Conservation (phyloP, 2,888 invertebrate species). For the Cheilosia vernalis region DNA sequence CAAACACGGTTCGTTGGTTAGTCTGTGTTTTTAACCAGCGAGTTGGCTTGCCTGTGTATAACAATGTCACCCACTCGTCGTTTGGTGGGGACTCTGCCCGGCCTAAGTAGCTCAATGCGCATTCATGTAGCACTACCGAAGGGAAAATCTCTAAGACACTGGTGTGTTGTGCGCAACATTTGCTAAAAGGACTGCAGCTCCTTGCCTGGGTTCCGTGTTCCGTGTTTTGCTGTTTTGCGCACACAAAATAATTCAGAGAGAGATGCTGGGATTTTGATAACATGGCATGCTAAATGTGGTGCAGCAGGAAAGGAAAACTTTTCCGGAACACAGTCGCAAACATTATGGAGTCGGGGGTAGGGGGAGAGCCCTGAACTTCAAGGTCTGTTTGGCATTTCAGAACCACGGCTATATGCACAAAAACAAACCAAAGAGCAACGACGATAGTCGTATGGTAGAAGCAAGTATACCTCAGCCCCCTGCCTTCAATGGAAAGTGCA, state of each 20-base stretch:
- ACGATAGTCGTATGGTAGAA: conserved; percentile 3
- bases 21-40: neutral
- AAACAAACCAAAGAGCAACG: conserved; percentile 4
- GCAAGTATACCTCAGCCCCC: neutral
- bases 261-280: conserved; percentile 71
- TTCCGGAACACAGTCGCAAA: conserved; percentile 63
- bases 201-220: conserved; percentile 34
- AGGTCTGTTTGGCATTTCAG: conserved; percentile 72
- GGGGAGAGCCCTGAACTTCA: conserved; percentile 36
- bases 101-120: conserved; percentile 46
- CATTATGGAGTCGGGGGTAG: neutral
- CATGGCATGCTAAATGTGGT: conserved; percentile 67
- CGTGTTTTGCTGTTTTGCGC: conserved; percentile 40
- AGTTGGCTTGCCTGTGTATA: conserved; percentile 52
- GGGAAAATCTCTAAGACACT: conserved; percentile 13
- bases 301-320: conserved; percentile 49
- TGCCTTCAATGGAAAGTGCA: conserved; percentile 64
- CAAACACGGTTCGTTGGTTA: conserved; percentile 45
- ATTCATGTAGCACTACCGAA: conserved; percentile 59
- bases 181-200: conserved; percentile 52
- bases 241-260: conserved; percentile 67
- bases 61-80: conserved; percentile 74
- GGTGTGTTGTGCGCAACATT: conserved; percentile 15
- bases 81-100: conserved; percentile 7
- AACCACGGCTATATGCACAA: conserved; percentile 17